These are phyloP conservation scores for Athalia cordata DNA, from an alignment of 2,888 invertebrate genomes.

Conservation along the genomic window DNA sequence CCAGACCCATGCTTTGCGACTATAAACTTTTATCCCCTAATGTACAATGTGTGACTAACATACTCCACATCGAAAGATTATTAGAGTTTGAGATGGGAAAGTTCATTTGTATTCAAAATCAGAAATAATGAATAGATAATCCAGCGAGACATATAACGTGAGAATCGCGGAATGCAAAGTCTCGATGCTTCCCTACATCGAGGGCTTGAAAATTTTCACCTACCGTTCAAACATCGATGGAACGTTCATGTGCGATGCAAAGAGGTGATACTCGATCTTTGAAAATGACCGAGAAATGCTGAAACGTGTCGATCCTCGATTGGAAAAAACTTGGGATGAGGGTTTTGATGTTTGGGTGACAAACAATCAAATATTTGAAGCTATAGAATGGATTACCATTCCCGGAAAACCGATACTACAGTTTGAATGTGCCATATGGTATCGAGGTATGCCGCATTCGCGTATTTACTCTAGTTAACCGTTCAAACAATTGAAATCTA, in stretches of 20 bases:
- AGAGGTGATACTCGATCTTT: too few species aligned
- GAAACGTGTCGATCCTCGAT: not conserved
- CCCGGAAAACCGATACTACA: conserved; percentile 10
- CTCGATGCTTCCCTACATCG: too few species aligned
- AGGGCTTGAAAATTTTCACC: too few species aligned
- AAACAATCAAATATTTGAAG: conserved; percentile 41
- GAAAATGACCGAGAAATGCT: not conserved
- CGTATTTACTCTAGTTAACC: conserved; percentile 38
- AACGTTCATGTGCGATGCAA: too few species aligned
- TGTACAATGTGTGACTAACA: not conserved
- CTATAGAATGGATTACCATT: not conserved
- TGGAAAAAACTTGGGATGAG: not conserved
- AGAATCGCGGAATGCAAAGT: too few species aligned
- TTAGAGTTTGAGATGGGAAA: too few species aligned
- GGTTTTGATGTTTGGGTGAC: not conserved
- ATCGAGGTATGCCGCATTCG: conserved; percentile 29
- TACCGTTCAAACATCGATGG: too few species aligned
- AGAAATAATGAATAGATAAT: too few species aligned
- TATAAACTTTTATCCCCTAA: not conserved
- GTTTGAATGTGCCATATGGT: conserved; percentile 19
- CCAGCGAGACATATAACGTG: too few species aligned
- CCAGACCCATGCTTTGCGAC: not conserved
- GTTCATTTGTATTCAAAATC: too few species aligned
- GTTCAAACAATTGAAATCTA: conserved; percentile 30
- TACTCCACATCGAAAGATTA: not conserved